Conservation (phyloP, 2,888 invertebrate genomes). For the Epicampocera succincta region DNA sequence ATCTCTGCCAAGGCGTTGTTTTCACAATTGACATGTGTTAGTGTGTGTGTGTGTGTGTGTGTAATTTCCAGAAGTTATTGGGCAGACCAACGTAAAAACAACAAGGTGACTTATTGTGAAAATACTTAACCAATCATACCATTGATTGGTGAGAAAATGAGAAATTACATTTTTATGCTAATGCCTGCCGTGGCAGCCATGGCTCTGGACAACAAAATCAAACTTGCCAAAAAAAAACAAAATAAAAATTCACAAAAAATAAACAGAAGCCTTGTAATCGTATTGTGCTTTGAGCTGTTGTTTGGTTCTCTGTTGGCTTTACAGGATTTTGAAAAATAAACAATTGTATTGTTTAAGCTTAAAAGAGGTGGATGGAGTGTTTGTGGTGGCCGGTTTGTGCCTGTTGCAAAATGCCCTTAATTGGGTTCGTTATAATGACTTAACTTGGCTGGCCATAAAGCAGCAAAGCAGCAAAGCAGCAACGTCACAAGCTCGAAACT, state of each 20-base stretch:
- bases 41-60: not conserved
- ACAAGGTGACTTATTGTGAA: conserved; percentile 63
- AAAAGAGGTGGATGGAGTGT: not conserved
- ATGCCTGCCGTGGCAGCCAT: conserved; percentile 20
- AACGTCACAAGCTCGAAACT: not conserved
- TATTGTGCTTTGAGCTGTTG: conserved; percentile 33
- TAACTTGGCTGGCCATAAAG: conserved; percentile 53
- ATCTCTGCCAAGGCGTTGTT: conserved; percentile 28
- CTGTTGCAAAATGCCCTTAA: conserved; percentile 65
- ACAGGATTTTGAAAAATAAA: conserved; percentile 13
- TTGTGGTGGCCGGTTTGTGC: conserved; percentile 26
- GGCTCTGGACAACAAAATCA: conserved; percentile 35
- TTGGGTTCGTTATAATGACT: conserved; percentile 67
- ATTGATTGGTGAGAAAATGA: conserved; percentile 69
- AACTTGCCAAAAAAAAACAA: conserved; percentile 39
- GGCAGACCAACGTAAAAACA: conserved; percentile 31
- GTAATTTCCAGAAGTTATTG: conserved; percentile 51
- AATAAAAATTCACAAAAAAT: conserved; percentile 13
- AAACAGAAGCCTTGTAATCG: conserved; percentile 44
- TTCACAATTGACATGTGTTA: conserved; percentile 6
- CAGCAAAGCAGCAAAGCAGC: conserved; percentile 32
- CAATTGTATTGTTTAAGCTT: conserved; percentile 55
- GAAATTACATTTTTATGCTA: conserved; percentile 69
- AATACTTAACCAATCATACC: conserved; percentile 64
- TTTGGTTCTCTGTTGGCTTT: conserved; percentile 15